Base-by-base conservation (phyloP, 2,797 vertebrate genomes). In the Gambelia wislizenii region DNA sequence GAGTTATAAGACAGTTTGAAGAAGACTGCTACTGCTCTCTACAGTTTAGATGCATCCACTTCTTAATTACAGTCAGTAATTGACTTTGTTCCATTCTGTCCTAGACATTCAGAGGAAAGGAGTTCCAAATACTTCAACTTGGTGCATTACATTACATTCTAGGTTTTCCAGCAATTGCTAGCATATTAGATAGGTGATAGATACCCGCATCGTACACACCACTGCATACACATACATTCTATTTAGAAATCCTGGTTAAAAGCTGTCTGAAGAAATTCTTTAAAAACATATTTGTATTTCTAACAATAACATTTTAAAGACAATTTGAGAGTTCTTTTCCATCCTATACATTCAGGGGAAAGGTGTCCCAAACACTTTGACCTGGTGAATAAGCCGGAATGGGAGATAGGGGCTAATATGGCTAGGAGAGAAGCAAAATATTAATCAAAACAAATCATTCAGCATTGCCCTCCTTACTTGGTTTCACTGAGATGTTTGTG, bases 1-100 rank as follows among this genome's bases (percentile, higher is more conserved):
- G 92, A 95, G 95, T 95, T 96, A 94, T 94, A 87, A 96, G 95
- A 96, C 96, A 91, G 96, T 97, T 97, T 98, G 98, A 97, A 97
- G 97, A 98, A 99, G 99, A 97, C 98, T 98, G 98, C 98, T 99
- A 98, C 99, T 99, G 99, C 99, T 98, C 99, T 98, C 99, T 99
- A 98, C 99, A 99, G 99, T 99, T 98, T 97, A 97, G 98, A 99
- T 95, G 93, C 95, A 96, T 97, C 96, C 97, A 97, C 95, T 97
- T 97, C 97, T 97, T 97, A 98, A 98, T 98, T 97, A 97, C 96
- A 97, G 93, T 88, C 97, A 95, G 96, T 97, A 97, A 97, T 97
- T 97, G 96, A 97, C 97, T 97, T 97, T 97, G 96, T 96, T 97
- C 96, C 96, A 95, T 95, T 97, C 94, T 89, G 91, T 95, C 94